A percentile compares a stretch with the other conserved stretches of the same genome.
phyloP scores from a whole-genome alignment of 2,888 invertebrate genomes.

The Nudaria mundana region DNA sequence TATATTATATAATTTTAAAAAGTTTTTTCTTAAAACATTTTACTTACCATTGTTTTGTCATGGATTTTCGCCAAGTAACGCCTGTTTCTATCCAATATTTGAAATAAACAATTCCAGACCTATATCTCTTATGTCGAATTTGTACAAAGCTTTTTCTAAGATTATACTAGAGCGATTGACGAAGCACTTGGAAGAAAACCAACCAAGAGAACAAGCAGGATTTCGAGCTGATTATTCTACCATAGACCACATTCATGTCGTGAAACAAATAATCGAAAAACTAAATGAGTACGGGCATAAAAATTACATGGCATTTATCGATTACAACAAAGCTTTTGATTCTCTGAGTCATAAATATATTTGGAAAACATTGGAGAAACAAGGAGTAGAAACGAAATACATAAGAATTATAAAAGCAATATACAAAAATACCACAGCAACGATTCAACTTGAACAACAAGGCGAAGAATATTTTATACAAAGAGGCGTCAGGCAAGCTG shows the following conservation, averaged over 20 bases:
- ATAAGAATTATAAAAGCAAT: background rate
- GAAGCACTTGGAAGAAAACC: slow-evolving; percentile 22
- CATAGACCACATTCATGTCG: slow-evolving; percentile 2
- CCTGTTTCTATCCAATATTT: no score
- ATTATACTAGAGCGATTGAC: slow-evolving; percentile 19
- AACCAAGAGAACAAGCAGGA: slow-evolving; percentile 13
- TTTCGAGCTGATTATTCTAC: background rate
- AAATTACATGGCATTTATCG: slow-evolving; percentile 3
- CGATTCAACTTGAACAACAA: background rate
- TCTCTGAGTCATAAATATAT: slow-evolving; percentile 1
- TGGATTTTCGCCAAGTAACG: no score
- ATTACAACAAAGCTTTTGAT: slow-evolving; percentile 3
- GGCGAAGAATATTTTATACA: background rate
- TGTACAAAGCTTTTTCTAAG: slow-evolving; percentile 26
- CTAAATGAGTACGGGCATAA: background rate
- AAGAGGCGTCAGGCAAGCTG: background rate
- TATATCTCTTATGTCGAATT: slow-evolving; percentile 26
- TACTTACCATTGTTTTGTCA: no score
- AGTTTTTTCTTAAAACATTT: no score
- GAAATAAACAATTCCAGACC: slow-evolving; percentile 1
- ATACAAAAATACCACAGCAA: background rate
- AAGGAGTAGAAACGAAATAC: background rate
- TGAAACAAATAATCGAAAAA: background rate
- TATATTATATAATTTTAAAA: no score
- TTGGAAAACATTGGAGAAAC: background rate